Percentiles rank a stretch among this genome's conserved stretches.
These are phyloP conservation scores for Trichonephila inaurata DNA, from an alignment of 1,140 invertebrate species.

Conservation along the genomic window DNA sequence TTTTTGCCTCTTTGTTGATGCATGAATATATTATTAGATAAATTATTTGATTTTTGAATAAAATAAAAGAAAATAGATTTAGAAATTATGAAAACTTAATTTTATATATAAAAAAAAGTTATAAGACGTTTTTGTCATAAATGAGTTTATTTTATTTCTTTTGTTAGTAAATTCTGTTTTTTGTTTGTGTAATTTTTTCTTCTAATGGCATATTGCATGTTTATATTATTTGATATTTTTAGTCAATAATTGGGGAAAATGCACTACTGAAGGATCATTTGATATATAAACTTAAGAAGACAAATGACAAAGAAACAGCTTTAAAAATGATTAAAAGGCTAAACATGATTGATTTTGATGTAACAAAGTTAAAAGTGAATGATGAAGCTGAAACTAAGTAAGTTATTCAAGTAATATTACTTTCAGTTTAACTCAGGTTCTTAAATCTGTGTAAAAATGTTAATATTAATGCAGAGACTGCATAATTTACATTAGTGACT, in stretches of 20 bases:
- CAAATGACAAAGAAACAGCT: slow-evolving; percentile 51
- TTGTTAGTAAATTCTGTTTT: background rate
- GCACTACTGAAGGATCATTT: slow-evolving; percentile 24
- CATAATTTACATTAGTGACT: too few relatives aligned
- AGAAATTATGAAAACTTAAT: too few relatives aligned
- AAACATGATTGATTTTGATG: slow-evolving; percentile 42
- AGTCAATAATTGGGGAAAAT: slow-evolving; percentile 28
- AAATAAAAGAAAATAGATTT: too few relatives aligned
- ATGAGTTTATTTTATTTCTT: background rate
- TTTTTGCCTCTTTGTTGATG: too few relatives aligned
- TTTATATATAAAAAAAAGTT: too few relatives aligned
- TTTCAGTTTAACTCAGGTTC: too few relatives aligned
- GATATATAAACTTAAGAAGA: slow-evolving; percentile 8
- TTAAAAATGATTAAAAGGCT: slow-evolving; percentile 47
- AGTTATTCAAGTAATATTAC: too few relatives aligned
- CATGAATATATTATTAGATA: too few relatives aligned
- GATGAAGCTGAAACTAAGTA: background rate
- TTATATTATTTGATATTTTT: background rate
- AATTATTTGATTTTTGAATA: too few relatives aligned
- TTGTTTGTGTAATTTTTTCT: background rate
- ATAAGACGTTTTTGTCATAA: too few relatives aligned
- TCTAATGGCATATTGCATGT: background rate
- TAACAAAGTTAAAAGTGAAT: background rate
- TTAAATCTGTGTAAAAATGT: too few relatives aligned
- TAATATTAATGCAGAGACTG: too few relatives aligned